Evolutionary conservation across 2,888 invertebrate species (phyloP), one percentile per base, ranked within the genome.

Genomic region (Scotopteryx bipunctaria): DNA sequence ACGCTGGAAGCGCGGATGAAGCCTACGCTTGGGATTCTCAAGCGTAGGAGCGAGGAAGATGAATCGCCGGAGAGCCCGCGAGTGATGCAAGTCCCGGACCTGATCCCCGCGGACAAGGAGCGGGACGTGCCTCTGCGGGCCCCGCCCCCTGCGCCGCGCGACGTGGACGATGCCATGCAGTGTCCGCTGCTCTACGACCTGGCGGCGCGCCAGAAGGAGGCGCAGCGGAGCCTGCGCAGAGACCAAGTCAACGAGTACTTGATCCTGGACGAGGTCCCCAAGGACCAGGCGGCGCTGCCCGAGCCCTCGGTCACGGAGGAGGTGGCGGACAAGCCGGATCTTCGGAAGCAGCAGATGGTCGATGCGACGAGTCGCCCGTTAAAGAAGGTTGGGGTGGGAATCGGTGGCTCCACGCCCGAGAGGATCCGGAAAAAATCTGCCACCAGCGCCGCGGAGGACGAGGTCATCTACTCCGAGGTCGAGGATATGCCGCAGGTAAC

Each of bases 391-490:
- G 64, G 43, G n/a, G 50, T 46, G 1, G 45, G 49, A 9, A 60
- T 55, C 15, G 42, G 51, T 3, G 66, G 59, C 1, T 41, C 52
- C 6, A 52, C 59, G 0, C 49, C 59, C 0, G 67, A 67, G n/a
- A 33, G 42, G 11, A 9, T 52, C 11, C 19, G 57, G 5, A 51
- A 53, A 42, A 54, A 51, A 19, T 42, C 42, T 5, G 29, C 44
- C 5, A 41, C 5, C 31, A 14, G 13, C 36, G 27, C 3, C 25
- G 15, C 38, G 2, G 69, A 67, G 6, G 79, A 83, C 8, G 86
- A 88, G 51, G 83, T 68, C 46, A 85, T 87, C 47, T 88, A 89
- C 63, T 80, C 83, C 0, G 88, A 87, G 71, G 83, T 86, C 8
- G 86, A 82, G 29, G 81, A 86, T 35, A 54, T 61, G 51, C 67